phyloP scores from a whole-genome alignment of 2,113 vertebrate species.

The Catharus fuscescens region DNA sequence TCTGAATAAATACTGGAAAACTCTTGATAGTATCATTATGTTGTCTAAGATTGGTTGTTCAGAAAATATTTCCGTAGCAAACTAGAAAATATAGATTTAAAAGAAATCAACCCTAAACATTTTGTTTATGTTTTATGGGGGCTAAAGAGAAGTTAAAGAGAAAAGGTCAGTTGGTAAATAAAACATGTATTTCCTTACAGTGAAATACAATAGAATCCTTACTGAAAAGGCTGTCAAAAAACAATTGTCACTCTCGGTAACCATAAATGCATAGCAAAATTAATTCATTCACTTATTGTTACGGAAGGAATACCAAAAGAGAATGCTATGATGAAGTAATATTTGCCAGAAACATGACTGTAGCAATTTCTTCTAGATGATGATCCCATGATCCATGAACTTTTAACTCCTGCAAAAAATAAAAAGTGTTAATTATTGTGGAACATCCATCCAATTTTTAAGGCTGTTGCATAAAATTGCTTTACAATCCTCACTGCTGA shows the following conservation, averaged over 20 bases:
- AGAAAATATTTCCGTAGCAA: background rate
- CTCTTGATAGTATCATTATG: background rate
- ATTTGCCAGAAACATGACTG: background rate
- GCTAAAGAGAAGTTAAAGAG: background rate
- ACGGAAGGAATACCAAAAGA: background rate
- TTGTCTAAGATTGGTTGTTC: background rate
- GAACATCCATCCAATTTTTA: background rate
- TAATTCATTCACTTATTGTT: background rate
- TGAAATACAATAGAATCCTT: background rate
- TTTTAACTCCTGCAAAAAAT: background rate
- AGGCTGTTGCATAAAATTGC: background rate
- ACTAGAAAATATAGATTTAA: background rate
- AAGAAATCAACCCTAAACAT: background rate
- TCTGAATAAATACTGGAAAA: background rate
- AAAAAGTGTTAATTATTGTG: background rate
- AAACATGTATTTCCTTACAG: background rate
- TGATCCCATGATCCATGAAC: background rate
- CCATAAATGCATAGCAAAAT: background rate
- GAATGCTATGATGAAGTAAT: background rate
- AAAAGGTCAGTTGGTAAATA: background rate
- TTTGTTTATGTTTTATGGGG: background rate
- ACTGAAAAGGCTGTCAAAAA: background rate
- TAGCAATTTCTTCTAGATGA: background rate
- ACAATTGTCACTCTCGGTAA: background rate
- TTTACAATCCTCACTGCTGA: background rate